Evolutionary conservation across 2,113 vertebrate genomes (phyloP).

Genomic region (Eolophus roseicapilla): DNA sequence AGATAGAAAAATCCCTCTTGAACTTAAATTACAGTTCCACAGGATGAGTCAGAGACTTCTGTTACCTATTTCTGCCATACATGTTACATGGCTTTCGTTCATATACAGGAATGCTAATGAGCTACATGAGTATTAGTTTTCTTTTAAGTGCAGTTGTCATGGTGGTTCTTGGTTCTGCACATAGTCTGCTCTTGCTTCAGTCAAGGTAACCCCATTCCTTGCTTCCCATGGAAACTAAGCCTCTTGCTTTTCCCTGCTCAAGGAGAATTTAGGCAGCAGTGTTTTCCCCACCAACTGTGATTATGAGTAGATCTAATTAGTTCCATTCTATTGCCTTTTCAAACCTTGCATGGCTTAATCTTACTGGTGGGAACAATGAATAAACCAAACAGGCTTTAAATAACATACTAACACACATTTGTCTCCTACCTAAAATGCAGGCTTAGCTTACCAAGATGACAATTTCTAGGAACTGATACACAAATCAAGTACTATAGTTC

Average conservation of each 20-base stretch:
- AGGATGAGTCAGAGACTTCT: conserved; percentile 62
- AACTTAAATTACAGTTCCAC: conserved; percentile 53
- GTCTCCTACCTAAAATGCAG: background rate
- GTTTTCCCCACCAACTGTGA: background rate
- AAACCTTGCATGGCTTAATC: background rate
- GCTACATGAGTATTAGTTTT: background rate
- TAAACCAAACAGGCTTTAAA: background rate
- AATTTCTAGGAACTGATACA: background rate
- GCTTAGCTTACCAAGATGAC: background rate
- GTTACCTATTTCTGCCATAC: conserved; percentile 38
- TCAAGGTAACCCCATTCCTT: background rate
- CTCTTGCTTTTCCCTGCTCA: background rate
- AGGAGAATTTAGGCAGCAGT: background rate
- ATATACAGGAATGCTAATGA: background rate
- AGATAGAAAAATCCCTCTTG: conserved; percentile 39
- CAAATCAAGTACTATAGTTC: background rate
- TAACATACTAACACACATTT: background rate
- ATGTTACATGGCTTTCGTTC: conserved; percentile 2
- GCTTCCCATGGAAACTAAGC: background rate
- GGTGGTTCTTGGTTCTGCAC: background rate
- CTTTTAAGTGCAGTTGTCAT: background rate
- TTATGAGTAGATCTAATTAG: background rate
- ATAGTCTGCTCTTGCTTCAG: background rate
- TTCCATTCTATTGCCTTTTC: background rate
- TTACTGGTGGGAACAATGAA: background rate